phyloP scores from a whole-genome alignment of 2,888 invertebrate genomes.

The Perdita meconis region DNA sequence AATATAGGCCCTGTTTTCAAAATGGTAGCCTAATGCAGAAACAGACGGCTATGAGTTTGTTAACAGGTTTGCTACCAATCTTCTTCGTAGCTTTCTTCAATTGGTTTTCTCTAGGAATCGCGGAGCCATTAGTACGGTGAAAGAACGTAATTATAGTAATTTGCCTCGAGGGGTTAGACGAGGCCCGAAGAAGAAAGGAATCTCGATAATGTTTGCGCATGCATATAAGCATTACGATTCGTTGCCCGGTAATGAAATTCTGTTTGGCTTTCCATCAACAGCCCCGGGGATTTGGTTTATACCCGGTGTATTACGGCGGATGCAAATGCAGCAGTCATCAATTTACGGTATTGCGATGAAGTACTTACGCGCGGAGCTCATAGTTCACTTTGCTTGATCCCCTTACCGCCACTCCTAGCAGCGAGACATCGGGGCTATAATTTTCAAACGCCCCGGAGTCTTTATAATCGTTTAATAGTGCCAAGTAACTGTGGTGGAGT shows the following conservation, averaged over 20 bases:
- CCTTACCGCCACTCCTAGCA: conserved; percentile 34
- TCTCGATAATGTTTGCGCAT: conserved; percentile 18
- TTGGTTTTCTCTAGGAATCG: too few relatives aligned
- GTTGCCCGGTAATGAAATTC: conserved; percentile 48
- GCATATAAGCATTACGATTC: conserved; percentile 31
- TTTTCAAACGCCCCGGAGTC: conserved; percentile 12
- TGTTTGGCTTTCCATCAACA: conserved; percentile 48
- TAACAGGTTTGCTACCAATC: too few relatives aligned
- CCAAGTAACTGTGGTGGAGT: too few relatives aligned
- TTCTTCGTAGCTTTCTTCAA: too few relatives aligned
- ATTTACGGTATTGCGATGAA: conserved; percentile 64
- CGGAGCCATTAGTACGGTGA: too few relatives aligned
- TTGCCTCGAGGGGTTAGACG: too few relatives aligned
- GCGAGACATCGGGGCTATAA: conserved; percentile 32
- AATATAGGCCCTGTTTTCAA: too few relatives aligned
- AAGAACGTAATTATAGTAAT: not conserved
- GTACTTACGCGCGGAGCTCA: conserved; percentile 60
- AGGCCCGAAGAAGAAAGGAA: not conserved
- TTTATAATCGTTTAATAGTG: conserved; percentile 18
- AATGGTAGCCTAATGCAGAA: too few relatives aligned
- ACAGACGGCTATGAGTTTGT: too few relatives aligned
- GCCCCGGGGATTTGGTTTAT: conserved; percentile 51
- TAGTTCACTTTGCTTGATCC: conserved; percentile 65
- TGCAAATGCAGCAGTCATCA: conserved; percentile 63
- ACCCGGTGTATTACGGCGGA: conserved; percentile 44